A percentile compares a stretch with the other conserved stretches of the same genome.
These are phyloP conservation scores for Apostichopus japonicus DNA, from an alignment of 35 echinoderm and acorn worm species.

Conservation along the genomic window DNA sequence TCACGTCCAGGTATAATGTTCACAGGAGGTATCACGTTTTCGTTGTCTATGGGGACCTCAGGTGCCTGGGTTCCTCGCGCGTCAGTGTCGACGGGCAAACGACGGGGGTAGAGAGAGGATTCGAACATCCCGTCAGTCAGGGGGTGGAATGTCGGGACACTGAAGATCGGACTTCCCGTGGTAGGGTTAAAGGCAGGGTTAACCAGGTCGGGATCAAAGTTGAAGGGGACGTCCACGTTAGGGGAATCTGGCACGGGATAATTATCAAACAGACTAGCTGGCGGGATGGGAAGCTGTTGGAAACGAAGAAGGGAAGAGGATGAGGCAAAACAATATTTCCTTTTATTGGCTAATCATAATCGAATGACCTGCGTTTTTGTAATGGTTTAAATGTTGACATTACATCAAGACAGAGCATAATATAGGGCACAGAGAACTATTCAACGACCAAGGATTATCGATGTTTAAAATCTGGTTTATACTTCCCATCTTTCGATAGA, in stretches of 20 bases:
- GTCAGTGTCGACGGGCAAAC: neutral
- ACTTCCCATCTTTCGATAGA: no score
- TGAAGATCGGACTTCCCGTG: neutral
- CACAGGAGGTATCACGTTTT: neutral
- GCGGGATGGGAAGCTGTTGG: conserved; percentile 29
- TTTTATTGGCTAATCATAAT: no score
- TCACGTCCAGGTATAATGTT: neutral
- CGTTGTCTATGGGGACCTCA: neutral
- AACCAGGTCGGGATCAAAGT: conserved; percentile 6
- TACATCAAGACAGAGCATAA: no score
- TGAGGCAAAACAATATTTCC: neutral
- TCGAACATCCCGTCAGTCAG: neutral
- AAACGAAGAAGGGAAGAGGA: neutral
- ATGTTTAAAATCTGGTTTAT: no score
- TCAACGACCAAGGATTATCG: no score
- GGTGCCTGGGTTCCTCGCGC: neutral
- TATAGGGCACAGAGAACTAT: no score
- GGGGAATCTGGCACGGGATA: neutral
- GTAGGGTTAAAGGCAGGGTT: neutral
- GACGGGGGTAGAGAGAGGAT: neutral
- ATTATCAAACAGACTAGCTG: neutral
- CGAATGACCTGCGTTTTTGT: no score
- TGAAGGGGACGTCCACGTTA: conserved; percentile 24
- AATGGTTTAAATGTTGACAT: no score
- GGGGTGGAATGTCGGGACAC: neutral